Base-by-base conservation (phyloP, 2,113 vertebrate species). In the Menura novaehollandiae region DNA sequence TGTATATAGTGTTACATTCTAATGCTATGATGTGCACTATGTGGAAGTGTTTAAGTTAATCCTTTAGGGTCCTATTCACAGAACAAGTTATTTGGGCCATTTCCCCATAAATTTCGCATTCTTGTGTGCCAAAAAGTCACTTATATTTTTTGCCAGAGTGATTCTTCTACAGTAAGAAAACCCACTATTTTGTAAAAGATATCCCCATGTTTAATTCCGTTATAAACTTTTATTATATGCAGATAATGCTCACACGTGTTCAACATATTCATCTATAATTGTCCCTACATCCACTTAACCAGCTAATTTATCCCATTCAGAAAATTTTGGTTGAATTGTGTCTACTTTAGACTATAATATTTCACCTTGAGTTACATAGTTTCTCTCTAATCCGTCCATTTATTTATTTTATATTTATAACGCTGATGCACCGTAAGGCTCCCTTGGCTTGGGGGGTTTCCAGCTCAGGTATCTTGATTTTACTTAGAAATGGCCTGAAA, bases 31-130 rank as follows among this genome's bases (percentile, higher is more conserved):
- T 97, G 95, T 97, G 59, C 72, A 21, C 85, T 96, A 84, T 92
- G 95, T 97, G 95, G 91, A 97, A 96, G 81, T 93, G 84, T 96
- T 97, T 97, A 97, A 97, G 93, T 94, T 97, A 97, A 97, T 96
- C 86, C 95, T 95, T 97, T 75, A 89, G 96, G 91, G 95, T 91
- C 91, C 95, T 93, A 95, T 97, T 96, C 93, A 86, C 85, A 73
- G 91, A 94, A 94, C 91, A 95, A 81, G 73, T 87, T 97, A 95
- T 97, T 97, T 97, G 86, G 92, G 91, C 90, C 88, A 93, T 95
- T 97, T 97, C 91, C 87, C 79, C 91, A 97, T 97, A 97, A 94
- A 95, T 96, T 95, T 95, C 68, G 84, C 75, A 75, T 96, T 92
- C 69, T 71, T 91, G 39, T 41, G 28, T 92, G 83, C 93, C 92